Percentiles rank a stretch among this genome's conserved stretches.
Evolutionary conservation across 37 sponge, comb jelly and placozoan species (phyloP).

Genomic region (Halisarca cf. caerulea): DNA sequence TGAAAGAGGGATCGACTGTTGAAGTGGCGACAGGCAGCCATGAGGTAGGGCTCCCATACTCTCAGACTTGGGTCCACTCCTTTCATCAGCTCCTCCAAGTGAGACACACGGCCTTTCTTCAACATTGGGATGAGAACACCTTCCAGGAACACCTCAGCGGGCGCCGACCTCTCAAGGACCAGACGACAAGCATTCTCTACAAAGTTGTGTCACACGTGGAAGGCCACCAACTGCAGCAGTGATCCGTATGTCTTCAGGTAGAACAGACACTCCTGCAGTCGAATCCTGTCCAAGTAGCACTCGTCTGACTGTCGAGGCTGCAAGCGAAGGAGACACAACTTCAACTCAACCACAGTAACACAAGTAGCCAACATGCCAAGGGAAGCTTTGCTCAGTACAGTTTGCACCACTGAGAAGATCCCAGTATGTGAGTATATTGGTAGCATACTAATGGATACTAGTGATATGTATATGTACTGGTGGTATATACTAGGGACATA

Average conservation of each 20-base stretch:
- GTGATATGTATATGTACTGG: no score
- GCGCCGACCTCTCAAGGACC: conserved; percentile 70
- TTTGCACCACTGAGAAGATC: no score
- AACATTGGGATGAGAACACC: conserved; percentile 74
- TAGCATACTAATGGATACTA: no score
- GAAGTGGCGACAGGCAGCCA: conserved; percentile 67
- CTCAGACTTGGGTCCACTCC: conserved; percentile 51
- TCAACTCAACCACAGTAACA: no score
- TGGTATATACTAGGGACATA: not conserved
- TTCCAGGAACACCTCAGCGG: conserved; percentile 81
- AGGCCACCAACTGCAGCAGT: conserved; percentile 58
- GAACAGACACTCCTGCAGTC: conserved; percentile 83
- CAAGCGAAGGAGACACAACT: no score
- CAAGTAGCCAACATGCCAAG: no score
- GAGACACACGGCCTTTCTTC: conserved; percentile 54
- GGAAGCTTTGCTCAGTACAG: no score
- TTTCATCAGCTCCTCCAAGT: conserved; percentile 55
- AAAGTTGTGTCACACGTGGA: conserved; percentile 69
- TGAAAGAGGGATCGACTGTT: conserved; percentile 45
- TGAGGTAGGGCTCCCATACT: conserved; percentile 77
- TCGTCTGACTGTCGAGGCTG: conserved; percentile 17
- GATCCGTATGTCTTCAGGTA: conserved; percentile 86
- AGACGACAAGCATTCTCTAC: conserved; percentile 72
- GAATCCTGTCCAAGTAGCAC: conserved; percentile 51
- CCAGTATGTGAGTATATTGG: no score